A percentile compares a stretch with the other conserved stretches of the same genome.
phyloP scores from a whole-genome alignment of 1,140 invertebrate genomes.

The Melipona quadrifasciata region DNA sequence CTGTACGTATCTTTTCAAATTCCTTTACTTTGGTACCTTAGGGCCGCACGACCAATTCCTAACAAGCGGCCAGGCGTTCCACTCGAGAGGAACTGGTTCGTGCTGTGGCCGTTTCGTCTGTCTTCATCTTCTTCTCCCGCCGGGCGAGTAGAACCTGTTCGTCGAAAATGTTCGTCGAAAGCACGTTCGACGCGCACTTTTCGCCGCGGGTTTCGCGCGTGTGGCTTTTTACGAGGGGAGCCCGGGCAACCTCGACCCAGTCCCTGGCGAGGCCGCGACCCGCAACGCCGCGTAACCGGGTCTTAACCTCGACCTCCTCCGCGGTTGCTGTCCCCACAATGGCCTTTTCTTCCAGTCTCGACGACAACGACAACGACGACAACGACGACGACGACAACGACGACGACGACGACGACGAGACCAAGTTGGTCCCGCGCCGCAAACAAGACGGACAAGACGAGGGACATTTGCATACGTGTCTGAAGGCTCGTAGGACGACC shows the following conservation, averaged over 20 bases:
- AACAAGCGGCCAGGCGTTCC: no score
- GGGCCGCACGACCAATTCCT: no score
- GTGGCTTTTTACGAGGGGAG: constrained; percentile 61
- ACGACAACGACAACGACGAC: no score
- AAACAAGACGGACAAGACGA: constrained; percentile 51
- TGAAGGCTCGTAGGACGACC: constrained; percentile 61
- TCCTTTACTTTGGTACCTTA: no score
- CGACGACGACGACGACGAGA: not conserved
- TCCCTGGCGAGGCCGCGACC: constrained; percentile 73
- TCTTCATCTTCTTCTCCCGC: no score
- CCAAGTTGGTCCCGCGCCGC: constrained; percentile 26
- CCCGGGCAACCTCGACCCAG: constrained; percentile 72
- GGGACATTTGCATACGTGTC: constrained; percentile 56
- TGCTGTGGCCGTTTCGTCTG: no score
- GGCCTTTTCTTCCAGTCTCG: constrained; percentile 38
- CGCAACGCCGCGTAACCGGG: constrained; percentile 67
- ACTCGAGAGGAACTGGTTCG: no score
- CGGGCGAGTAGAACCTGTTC: no score
- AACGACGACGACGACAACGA: no score
- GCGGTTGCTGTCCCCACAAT: constrained; percentile 35
- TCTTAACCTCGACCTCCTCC: constrained; percentile 67
- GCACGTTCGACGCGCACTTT: constrained; percentile 38
- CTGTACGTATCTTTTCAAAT: no score
- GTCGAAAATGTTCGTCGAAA: constrained; percentile 1
- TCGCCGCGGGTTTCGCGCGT: constrained; percentile 34